Conservation (phyloP, 53 echinoderm and acorn worm species). For the Echinarachnius parma region DNA sequence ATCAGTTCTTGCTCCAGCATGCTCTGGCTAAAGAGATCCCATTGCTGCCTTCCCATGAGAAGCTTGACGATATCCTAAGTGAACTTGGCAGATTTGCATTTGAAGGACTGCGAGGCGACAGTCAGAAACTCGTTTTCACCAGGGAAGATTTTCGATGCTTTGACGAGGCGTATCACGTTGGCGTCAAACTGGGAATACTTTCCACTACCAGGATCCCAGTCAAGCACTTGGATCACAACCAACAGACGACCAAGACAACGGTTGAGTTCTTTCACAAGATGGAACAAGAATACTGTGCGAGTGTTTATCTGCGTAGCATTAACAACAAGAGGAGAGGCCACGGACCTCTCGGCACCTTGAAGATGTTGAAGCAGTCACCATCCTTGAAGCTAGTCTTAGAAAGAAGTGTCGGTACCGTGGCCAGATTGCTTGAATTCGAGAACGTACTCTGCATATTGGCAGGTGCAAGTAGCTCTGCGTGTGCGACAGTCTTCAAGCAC, state of each 20-base stretch:
- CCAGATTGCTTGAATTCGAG: constrained; percentile 27
- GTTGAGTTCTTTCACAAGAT: constrained; percentile 41
- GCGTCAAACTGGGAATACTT: constrained; percentile 25
- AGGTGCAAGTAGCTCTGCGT: constrained; percentile 1
- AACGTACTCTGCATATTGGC: constrained; percentile 23
- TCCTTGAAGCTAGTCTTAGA: too few species aligned
- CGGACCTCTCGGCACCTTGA: background rate
- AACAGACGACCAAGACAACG: background rate
- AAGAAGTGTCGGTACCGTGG: too few species aligned
- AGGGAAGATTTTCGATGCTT: constrained; percentile 12
- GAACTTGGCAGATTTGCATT: constrained; percentile 25
- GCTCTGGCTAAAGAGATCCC: constrained; percentile 9
- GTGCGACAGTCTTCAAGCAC: constrained; percentile 10
- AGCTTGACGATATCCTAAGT: constrained; percentile 6
- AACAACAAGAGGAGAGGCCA: too few species aligned
- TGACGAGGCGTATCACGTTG: background rate
- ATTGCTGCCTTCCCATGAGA: background rate
- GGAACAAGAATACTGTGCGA: constrained; percentile 33
- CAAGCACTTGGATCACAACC: background rate
- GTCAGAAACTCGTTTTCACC: background rate
- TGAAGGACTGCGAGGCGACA: constrained; percentile 6
- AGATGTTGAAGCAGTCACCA: too few species aligned
- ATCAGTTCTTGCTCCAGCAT: constrained; percentile 29
- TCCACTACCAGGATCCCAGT: background rate
- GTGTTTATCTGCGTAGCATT: constrained; percentile 5